These are phyloP conservation scores for Thalpophila matura DNA, from an alignment of 2,888 invertebrate species.

Conservation along the genomic window DNA sequence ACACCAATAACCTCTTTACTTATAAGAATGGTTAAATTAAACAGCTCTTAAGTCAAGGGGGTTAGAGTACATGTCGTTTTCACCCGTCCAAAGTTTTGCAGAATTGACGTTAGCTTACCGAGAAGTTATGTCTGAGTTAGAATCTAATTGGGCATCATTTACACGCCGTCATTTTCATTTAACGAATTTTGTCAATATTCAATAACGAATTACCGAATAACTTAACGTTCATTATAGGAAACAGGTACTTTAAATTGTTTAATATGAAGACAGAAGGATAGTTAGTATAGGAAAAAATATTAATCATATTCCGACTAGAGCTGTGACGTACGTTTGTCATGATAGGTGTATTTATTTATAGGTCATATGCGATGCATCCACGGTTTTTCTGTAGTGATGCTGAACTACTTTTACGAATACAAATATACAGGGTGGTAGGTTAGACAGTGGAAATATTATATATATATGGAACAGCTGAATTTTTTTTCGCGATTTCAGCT, in stretches of 20 bases:
- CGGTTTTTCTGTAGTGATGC: too few relatives aligned
- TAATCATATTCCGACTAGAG: conserved; percentile 39
- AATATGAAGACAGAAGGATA: conserved; percentile 27
- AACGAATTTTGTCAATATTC: not conserved
- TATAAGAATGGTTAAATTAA: too few relatives aligned
- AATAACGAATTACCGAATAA: not conserved
- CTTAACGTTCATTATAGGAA: not conserved
- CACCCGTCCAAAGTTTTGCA: not conserved
- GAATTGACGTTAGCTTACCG: not conserved
- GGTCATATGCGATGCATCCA: conserved; percentile 32
- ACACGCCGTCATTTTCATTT: not conserved
- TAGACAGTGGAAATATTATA: too few relatives aligned
- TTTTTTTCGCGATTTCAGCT: too few relatives aligned
- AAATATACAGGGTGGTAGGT: too few relatives aligned
- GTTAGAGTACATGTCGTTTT: not conserved
- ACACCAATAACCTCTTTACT: not conserved
- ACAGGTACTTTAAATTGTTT: conserved; percentile 6
- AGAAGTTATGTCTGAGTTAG: not conserved
- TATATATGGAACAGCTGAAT: too few relatives aligned
- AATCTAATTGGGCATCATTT: conserved; percentile 2
- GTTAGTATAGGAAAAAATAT: conserved; percentile 21
- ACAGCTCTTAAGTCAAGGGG: too few relatives aligned
- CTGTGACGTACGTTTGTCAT: conserved; percentile 36
- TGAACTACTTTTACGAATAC: too few relatives aligned
- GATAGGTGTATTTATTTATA: conserved; percentile 39